Evolutionary conservation across 1,140 invertebrate genomes (phyloP), one percentile per base, ranked within the genome.

Genomic region (Lethrus apterus): DNA sequence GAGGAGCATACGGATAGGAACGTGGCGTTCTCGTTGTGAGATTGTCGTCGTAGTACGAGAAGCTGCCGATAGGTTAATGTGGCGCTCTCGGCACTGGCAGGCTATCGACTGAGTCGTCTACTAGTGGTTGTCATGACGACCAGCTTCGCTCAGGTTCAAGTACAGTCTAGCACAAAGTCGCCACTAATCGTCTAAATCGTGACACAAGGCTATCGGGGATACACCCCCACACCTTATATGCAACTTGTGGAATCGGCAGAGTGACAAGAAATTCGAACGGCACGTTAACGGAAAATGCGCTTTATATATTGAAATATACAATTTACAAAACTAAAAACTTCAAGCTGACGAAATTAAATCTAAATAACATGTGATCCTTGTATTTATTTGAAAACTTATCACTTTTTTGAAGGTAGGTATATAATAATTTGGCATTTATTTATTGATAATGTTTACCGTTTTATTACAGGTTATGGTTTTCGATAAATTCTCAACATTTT

Each of bases 31-130:
- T 21, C 20, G 14, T 11, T 40, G 18, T 21, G 36, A n/a, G n/a
- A n/a, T 40, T 21, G 24, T 40, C 18, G 36, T 15, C 9, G 18
- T 40, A 13, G 36, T 40, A 40, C 36, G 36, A 21, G 24, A 40
- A 40, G 36, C 36, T 40, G 36, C 36, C 36, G 36, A 40, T 40
- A 40, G 36, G 24, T 40, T 40, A 21, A 40, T 21, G 19, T 40
- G 11, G 29, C 30, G 43, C 43, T 44, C 14, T 32, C 29, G 15
- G 29, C 32, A 32, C 29, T 10, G 33, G 17, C 30, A 15, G 33
- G 34, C 45, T 55, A 55, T 55, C 54, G 54, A 55, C 54, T 55
- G 47, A 55, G 35, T 44, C 47, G 50, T 52, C 50, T 54, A 54
- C 48, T 32, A 26, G 54, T 23, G 30, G 54, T 55, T 51, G 31